phyloP scores from a whole-genome alignment of 1,140 invertebrate species.

The Kradibia gibbosae region DNA sequence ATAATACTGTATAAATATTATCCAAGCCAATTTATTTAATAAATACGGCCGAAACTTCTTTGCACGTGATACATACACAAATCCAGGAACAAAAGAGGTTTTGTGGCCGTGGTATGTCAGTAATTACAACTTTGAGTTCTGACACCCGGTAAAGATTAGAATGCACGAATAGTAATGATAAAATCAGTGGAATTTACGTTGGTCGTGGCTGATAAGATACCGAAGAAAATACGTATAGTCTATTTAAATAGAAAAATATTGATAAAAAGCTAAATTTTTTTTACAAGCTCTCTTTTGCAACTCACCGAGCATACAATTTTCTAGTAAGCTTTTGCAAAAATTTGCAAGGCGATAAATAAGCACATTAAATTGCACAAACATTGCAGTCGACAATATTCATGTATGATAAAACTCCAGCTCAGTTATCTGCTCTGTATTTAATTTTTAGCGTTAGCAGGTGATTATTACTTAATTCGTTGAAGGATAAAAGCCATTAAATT shows the following conservation, averaged over 20 bases:
- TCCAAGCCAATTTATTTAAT: not conserved
- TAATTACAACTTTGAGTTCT: not conserved
- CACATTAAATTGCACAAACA: not conserved
- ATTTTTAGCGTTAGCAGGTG: not conserved
- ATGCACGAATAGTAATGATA: not conserved
- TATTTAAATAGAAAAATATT: not conserved
- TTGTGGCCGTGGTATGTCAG: not conserved
- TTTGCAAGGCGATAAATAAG: not conserved
- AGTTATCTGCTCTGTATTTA: not conserved
- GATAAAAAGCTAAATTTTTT: not conserved
- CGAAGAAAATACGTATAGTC: not conserved
- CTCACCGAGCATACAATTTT: not conserved
- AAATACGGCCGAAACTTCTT: not conserved
- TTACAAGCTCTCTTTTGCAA: too few relatives aligned
- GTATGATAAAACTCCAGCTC: too few relatives aligned
- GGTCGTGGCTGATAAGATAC: not conserved
- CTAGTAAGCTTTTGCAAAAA: not conserved
- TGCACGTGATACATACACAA: too few relatives aligned
- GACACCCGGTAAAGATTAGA: not conserved
- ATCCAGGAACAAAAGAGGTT: conserved; percentile 6
- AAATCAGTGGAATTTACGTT: not conserved
- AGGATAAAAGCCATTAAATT: not conserved
- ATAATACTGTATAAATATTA: too few relatives aligned
- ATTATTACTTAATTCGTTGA: not conserved
- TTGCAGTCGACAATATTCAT: not conserved